These are phyloP conservation scores for Lithophane ornitopus DNA, from an alignment of 2,888 invertebrate genomes.

Conservation along the genomic window DNA sequence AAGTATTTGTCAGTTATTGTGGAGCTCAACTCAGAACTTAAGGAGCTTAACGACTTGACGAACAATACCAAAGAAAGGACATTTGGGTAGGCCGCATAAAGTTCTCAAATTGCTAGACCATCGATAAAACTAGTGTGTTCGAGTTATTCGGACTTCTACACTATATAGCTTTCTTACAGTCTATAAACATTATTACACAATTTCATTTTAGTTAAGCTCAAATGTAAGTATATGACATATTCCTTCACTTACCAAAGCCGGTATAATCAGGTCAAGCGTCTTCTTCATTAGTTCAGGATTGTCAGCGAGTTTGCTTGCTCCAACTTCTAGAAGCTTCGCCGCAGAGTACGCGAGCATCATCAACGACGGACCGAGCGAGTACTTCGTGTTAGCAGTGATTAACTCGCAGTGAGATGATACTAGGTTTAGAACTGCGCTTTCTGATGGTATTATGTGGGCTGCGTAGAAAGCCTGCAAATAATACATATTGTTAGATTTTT, in stretches of 20 bases:
- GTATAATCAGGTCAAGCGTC: slow-evolving; percentile 93
- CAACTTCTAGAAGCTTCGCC: slow-evolving; percentile 84
- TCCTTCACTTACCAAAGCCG: slow-evolving; percentile 91
- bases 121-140: too few relatives aligned
- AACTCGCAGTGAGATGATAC: slow-evolving; percentile 89
- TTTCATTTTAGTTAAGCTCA: background rate
- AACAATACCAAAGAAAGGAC: too few relatives aligned
- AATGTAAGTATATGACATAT: background rate
- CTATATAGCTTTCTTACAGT: too few relatives aligned
- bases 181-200: too few relatives aligned
- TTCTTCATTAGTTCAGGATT: slow-evolving; percentile 91
- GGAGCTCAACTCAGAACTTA: too few relatives aligned
- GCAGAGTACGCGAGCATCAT: slow-evolving; percentile 87
- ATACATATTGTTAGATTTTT: background rate
- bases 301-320: slow-evolving; percentile 87
- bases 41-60: too few relatives aligned
- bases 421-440: slow-evolving; percentile 95
- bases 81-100: too few relatives aligned
- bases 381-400: slow-evolving; percentile 83
- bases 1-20: too few relatives aligned
- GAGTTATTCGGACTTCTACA: too few relatives aligned
- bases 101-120: too few relatives aligned
- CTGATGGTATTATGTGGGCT: slow-evolving; percentile 95
- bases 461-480: slow-evolving; percentile 92
- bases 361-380: slow-evolving; percentile 84